Evolutionary conservation across 2,888 invertebrate species (phyloP).

Genomic region (Eupithecia dodoneata): DNA sequence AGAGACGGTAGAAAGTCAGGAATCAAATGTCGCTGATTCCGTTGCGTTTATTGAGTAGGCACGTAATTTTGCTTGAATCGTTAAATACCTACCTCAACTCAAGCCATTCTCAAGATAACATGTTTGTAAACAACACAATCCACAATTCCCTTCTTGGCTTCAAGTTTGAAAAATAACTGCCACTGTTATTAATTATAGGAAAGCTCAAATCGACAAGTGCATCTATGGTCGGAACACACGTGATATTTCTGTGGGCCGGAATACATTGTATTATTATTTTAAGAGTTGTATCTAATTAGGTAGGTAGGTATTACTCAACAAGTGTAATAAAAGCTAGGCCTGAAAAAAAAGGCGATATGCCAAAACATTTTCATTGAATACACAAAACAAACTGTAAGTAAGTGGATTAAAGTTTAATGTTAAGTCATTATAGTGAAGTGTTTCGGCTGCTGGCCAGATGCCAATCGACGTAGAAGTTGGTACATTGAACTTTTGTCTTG

Average conservation of each 20-base stretch:
- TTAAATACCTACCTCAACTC: neutral
- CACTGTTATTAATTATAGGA: neutral
- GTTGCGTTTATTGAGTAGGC: neutral
- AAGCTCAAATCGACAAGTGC: neutral
- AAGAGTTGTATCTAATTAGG: neutral
- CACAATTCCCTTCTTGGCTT: neutral
- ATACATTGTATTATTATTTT: too few species aligned
- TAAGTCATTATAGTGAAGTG: conserved; percentile 73
- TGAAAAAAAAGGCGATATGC: conserved; percentile 20
- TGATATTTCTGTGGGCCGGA: too few species aligned
- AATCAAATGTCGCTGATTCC: neutral
- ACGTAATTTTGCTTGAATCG: neutral
- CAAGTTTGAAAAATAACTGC: neutral
- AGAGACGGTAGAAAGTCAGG: too few species aligned
- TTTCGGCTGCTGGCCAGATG: conserved; percentile 74
- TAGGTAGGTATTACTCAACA: conserved; percentile 1
- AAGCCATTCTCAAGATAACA: neutral
- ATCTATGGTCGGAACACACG: too few species aligned
- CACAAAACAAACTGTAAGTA: conserved; percentile 67
- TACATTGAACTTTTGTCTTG: conserved; percentile 67
- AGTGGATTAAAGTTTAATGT: conserved; percentile 58
- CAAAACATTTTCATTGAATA: conserved; percentile 30
- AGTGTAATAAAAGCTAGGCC: conserved; percentile 11
- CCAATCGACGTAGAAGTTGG: conserved; percentile 67
- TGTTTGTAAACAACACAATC: neutral